Percentiles rank a stretch among this genome's conserved stretches.
Conservation (phyloP, 2,113 vertebrate genomes). For the Dunckerocampus dactyliophorus region DNA sequence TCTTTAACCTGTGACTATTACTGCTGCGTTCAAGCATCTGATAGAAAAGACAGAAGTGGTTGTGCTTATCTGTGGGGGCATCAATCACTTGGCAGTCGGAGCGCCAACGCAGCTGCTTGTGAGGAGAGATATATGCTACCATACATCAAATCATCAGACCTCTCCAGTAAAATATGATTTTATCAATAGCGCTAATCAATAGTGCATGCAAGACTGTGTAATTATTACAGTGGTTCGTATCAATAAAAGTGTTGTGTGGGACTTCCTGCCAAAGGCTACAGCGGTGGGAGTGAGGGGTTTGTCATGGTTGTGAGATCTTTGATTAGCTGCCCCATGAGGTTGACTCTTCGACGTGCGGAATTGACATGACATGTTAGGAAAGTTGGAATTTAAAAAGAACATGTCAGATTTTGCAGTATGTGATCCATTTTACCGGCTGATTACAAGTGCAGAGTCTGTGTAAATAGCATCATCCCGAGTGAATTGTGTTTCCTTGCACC, state of each 20-base stretch:
- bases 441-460: constrained; percentile 21
- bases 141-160: constrained; percentile 69
- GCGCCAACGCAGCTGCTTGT: constrained; percentile 50
- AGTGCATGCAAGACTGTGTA: constrained; percentile 67
- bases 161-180: constrained; percentile 77
- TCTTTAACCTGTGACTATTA: constrained; percentile 56
- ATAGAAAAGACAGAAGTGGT: constrained; percentile 34
- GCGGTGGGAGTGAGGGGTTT: constrained; percentile 37
- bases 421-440: constrained; percentile 28
- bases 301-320: constrained; percentile 42
- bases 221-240: constrained; percentile 74
- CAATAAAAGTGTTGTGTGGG: constrained; percentile 72
- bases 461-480: constrained; percentile 24
- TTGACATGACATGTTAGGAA: constrained; percentile 23
- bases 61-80: constrained; percentile 51
- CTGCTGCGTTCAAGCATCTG: constrained; percentile 50
- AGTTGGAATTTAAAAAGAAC: constrained; percentile 13
- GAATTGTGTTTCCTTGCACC: constrained; percentile 30
- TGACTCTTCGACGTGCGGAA: constrained; percentile 23
- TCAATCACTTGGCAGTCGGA: constrained; percentile 59
- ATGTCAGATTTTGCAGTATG: constrained; percentile 16
- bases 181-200: constrained; percentile 77
- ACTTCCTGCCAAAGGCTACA: constrained; percentile 54
- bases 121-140: constrained; percentile 62
- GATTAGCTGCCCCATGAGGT: constrained; percentile 48